These are phyloP conservation scores for Amphipoea oculea DNA, from an alignment of 2,888 invertebrate genomes.

Conservation along the genomic window DNA sequence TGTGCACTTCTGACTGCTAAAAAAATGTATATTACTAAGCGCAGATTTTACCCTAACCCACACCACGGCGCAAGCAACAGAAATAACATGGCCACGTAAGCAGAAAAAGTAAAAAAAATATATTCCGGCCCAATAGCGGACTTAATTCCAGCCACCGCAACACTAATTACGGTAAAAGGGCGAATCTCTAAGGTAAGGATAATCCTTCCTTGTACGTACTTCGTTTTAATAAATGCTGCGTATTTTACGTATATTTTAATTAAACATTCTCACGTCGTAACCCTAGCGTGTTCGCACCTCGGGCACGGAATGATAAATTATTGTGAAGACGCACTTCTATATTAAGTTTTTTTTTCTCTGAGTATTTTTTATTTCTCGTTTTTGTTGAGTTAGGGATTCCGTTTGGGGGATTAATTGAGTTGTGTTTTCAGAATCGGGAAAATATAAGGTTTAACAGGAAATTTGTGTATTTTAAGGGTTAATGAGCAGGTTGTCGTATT, in stretches of 20 bases:
- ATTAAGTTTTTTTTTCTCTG: slow-evolving; percentile 49
- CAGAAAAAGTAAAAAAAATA: slow-evolving; percentile 51
- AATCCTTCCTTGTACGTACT: slow-evolving; percentile 75
- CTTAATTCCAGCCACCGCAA: slow-evolving; percentile 64
- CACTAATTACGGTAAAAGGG: slow-evolving; percentile 77
- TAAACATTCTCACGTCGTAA: slow-evolving; percentile 78
- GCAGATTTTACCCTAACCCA: slow-evolving; percentile 5
- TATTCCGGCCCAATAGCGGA: slow-evolving; percentile 44
- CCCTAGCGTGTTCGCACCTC: slow-evolving; percentile 65
- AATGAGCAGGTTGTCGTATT: background rate
- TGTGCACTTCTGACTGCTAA: too few relatives aligned
- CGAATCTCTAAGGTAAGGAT: slow-evolving; percentile 74
- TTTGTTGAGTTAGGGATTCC: slow-evolving; percentile 25
- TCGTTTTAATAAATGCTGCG: slow-evolving; percentile 78
- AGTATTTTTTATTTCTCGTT: slow-evolving; percentile 14
- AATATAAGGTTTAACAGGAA: background rate
- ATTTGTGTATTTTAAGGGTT: background rate
- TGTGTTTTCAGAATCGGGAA: slow-evolving; percentile 21
- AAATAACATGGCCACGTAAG: slow-evolving; percentile 20
- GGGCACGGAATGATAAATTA: slow-evolving; percentile 63
- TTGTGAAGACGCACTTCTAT: slow-evolving; percentile 60
- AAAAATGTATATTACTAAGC: slow-evolving; percentile 9
- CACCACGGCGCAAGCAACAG: background rate
- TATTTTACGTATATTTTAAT: slow-evolving; percentile 80
- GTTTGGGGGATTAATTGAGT: slow-evolving; percentile 47